Evolutionary conservation across 2,113 vertebrate species (phyloP).

Genomic region (Ctenomys sociabilis): DNA sequence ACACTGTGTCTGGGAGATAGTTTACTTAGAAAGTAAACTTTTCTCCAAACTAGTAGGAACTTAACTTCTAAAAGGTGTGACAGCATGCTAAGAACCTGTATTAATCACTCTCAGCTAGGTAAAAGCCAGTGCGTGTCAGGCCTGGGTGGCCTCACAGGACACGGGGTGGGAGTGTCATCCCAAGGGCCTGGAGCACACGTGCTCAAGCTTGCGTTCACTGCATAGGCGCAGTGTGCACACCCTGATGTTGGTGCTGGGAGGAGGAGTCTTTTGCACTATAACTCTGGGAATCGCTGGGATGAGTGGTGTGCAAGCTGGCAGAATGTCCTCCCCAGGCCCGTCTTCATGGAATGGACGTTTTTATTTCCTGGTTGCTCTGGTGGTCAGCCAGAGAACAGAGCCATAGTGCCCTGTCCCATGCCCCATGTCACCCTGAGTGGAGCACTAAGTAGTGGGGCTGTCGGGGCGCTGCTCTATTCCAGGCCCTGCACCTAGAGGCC

Average conservation of each 20-base stretch:
- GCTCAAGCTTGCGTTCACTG: neutral
- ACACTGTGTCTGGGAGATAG: neutral
- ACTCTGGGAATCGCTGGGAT: neutral
- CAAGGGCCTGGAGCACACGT: neutral
- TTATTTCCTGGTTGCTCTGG: neutral
- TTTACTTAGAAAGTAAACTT: neutral
- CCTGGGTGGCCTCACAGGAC: neutral
- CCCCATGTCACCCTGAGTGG: neutral
- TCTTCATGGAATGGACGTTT: neutral
- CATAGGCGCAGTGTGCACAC: neutral
- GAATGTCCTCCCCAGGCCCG: too few species aligned
- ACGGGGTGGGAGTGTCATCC: neutral
- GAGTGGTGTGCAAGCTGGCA: rapidly evolving
- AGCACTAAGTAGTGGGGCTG: neutral
- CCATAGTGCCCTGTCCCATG: rapidly evolving
- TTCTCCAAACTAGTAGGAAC: neutral
- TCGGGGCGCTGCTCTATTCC: neutral
- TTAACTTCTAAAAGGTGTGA: neutral
- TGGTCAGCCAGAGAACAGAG: neutral
- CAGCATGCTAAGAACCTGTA: neutral
- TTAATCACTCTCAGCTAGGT: neutral
- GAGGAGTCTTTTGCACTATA: neutral
- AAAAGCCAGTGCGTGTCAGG: rapidly evolving
- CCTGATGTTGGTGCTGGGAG: neutral
- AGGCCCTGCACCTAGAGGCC: neutral